These are phyloP conservation scores for Orcinus orca DNA, from an alignment of 2,113 vertebrate species.

Conservation along the genomic window DNA sequence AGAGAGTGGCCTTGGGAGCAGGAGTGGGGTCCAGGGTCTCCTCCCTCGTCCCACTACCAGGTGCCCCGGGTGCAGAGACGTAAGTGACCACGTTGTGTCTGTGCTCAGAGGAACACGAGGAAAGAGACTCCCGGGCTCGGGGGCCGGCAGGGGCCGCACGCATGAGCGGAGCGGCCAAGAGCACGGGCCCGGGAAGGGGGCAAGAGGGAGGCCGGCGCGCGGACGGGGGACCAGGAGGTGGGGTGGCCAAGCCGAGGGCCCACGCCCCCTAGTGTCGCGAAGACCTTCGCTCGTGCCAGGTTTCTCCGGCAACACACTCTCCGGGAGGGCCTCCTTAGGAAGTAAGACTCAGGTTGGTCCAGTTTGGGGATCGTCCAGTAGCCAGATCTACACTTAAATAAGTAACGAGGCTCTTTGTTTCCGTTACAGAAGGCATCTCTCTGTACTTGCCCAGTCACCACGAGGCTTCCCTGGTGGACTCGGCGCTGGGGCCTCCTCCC, in stretches of 20 bases:
- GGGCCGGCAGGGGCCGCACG: too few relatives aligned
- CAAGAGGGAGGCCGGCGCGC: fast-evolving
- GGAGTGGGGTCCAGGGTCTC: fast-evolving
- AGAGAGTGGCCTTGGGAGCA: not conserved
- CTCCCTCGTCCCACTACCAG: not conserved
- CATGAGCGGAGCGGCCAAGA: not conserved
- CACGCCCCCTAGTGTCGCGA: fast-evolving
- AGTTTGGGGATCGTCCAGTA: not conserved
- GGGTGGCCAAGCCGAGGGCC: not conserved
- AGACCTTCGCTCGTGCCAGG: not conserved
- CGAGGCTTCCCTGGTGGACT: not conserved
- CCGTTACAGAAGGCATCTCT: not conserved
- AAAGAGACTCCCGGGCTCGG: not conserved
- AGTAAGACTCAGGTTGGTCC: not conserved
- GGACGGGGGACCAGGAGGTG: not conserved
- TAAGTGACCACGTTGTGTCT: not conserved
- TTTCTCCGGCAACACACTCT: not conserved
- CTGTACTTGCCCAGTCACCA: not conserved
- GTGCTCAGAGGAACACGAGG: not conserved
- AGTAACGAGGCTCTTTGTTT: not conserved
- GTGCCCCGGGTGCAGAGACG: not conserved
- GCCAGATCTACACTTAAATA: not conserved
- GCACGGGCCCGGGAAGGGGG: not conserved
- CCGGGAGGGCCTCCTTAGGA: not conserved
- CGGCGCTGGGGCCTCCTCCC: too few relatives aligned